Base-by-base conservation (phyloP, 1,140 invertebrate species). In the Ceratoteleas bidentatus region DNA sequence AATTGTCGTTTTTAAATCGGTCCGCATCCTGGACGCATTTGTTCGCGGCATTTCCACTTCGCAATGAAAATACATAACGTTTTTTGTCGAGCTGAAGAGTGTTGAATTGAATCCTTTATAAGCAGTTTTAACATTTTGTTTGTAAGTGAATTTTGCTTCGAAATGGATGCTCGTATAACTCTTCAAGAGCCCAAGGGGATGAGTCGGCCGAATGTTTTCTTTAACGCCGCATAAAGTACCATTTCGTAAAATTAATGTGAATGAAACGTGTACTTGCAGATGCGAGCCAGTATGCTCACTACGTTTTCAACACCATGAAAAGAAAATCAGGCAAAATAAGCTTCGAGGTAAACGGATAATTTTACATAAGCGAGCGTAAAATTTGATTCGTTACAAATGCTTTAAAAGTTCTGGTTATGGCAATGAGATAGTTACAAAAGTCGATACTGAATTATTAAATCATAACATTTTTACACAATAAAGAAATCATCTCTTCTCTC, bases 261-360 rank as follows among this genome's bases (percentile, higher is more conserved):
- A 70, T 43, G 66, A 54, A 14, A 61, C 72, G 24, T 72, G 34
- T 16, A 2, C 62, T 94, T 94, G 38, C 93, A 97, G 96, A 98
- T 93, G 96, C 96, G 0, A 95, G 94, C 38, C 95, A 96, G 83
- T 98, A 98, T 89, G 97, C 97, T 38, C 96, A 97, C 87, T 97
- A 96, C 86, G 96, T 98, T 14, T 98, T 98, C 93, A 97, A 97
- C 90, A 97, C 96, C 11, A 96, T 98, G 88, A 97, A 97, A 88
- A 94, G 96, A 85, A 97, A 97, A 88, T 95, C 94, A 54, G 96
- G 96, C 50, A 96, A 96, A 88, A 96, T 98, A 62, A 98, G 95
- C 88, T 98, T 98, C 89, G 97, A 98, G 94, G 97, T 97, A 86
- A 94, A 92, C 34, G 34, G 33, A 50, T 10, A 4, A 16, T 10